Conservation (phyloP, 2,113 vertebrate species). For the Amblyornis subalaris region DNA sequence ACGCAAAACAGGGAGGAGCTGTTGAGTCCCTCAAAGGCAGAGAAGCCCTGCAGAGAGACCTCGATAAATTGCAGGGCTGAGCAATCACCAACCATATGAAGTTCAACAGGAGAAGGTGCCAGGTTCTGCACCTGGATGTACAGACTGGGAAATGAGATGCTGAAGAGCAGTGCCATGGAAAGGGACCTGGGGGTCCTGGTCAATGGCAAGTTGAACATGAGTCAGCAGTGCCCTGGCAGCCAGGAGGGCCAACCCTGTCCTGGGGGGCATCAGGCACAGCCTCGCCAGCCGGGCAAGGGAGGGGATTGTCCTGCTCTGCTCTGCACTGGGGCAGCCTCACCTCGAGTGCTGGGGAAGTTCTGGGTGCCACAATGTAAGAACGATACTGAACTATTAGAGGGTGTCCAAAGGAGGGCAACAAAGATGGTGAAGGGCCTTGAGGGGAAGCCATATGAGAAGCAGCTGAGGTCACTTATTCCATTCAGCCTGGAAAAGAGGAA, state of each 20-base stretch:
- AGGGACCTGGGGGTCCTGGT: not conserved
- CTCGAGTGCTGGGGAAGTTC: not conserved
- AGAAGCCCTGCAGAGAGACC: not conserved
- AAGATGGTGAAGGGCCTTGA: no score
- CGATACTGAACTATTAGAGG: no score
- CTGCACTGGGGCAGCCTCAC: accelerated
- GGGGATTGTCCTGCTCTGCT: not conserved
- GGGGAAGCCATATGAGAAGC: accelerated
- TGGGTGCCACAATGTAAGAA: not conserved
- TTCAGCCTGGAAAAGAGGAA: not conserved
- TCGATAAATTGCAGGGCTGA: no score
- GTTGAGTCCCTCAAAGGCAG: accelerated
- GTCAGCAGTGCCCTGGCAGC: not conserved
- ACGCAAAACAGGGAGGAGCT: not conserved
- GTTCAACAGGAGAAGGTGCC: not conserved
- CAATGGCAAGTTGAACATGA: accelerated
- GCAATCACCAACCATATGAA: no score
- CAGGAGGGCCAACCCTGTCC: accelerated
- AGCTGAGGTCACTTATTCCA: not conserved
- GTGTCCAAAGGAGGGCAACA: no score
- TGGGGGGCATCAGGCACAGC: not conserved
- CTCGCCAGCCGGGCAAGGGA: accelerated
- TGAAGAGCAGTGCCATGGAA: not conserved
- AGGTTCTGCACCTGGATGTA: not conserved
- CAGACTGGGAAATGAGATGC: not conserved